Percentiles rank a stretch among this genome's conserved stretches.
Conservation (phyloP, 2,888 invertebrate species). For the Sussaba pulchella region DNA sequence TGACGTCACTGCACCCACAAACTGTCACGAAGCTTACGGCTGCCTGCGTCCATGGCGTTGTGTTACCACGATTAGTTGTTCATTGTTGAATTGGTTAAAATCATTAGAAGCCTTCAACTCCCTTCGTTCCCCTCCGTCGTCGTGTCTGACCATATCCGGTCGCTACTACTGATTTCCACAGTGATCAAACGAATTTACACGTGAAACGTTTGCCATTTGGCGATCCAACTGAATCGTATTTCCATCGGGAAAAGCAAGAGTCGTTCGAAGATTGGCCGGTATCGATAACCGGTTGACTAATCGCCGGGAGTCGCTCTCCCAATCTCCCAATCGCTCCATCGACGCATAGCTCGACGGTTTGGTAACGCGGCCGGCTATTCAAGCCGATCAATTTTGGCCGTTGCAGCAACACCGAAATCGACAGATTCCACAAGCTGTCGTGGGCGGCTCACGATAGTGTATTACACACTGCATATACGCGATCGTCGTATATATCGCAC, state of each 20-base stretch:
- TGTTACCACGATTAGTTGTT: too few species aligned
- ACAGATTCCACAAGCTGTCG: not conserved
- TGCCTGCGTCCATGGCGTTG: too few species aligned
- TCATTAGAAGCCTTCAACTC: too few species aligned
- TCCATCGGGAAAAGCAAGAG: conserved; percentile 4
- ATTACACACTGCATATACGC: not conserved
- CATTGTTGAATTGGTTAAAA: too few species aligned
- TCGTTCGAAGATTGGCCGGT: conserved; percentile 11
- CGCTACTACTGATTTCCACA: too few species aligned
- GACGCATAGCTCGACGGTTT: not conserved
- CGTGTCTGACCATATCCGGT: too few species aligned
- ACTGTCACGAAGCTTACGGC: too few species aligned
- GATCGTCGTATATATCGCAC: too few species aligned
- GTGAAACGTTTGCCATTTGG: not conserved
- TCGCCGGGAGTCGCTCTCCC: conserved; percentile 3
- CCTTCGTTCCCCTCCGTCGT: too few species aligned
- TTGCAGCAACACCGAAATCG: not conserved
- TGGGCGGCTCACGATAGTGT: not conserved
- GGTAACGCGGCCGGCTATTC: conserved; percentile 2
- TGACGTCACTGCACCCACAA: too few species aligned
- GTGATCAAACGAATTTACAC: not conserved
- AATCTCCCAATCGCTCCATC: not conserved
- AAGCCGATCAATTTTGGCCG: conserved; percentile 11
- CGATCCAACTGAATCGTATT: not conserved
- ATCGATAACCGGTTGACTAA: conserved; percentile 20